Conservation (phyloP, 2,113 vertebrate genomes). For the Stegostoma tigrinum region DNA sequence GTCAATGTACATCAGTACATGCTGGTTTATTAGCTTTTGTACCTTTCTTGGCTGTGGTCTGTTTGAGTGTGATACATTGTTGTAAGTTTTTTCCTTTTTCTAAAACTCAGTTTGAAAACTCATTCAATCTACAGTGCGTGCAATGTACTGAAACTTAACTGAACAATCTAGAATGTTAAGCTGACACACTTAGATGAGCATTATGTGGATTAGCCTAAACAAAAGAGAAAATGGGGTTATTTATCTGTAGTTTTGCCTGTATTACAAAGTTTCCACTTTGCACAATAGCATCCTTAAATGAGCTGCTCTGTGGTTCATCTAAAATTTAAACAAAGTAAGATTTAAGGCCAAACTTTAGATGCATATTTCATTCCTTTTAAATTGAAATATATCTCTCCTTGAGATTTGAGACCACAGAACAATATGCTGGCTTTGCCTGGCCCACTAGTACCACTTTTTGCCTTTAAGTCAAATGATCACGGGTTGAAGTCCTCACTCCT, state of each 20-base stretch:
- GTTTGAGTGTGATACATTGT: neutral
- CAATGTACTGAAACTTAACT: neutral
- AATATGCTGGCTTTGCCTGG: too few species aligned
- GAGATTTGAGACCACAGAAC: neutral
- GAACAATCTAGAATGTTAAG: neutral
- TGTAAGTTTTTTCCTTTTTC: neutral
- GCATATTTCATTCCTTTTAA: neutral
- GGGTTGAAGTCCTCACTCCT: neutral
- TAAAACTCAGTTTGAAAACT: neutral
- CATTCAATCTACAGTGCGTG: too few species aligned
- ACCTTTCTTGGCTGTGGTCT: neutral
- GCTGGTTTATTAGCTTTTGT: neutral
- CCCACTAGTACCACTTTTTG: neutral
- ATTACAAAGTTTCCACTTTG: neutral
- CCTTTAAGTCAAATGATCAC: neutral
- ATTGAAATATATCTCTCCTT: neutral
- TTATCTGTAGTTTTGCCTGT: neutral
- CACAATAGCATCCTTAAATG: neutral
- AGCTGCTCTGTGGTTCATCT: neutral
- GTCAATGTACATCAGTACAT: too few species aligned
- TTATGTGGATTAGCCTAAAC: constrained; percentile 15
- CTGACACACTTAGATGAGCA: neutral
- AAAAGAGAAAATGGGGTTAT: neutral
- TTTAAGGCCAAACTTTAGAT: neutral
- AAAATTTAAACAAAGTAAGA: neutral